A percentile compares a stretch with the other conserved stretches of the same genome.
Conservation (phyloP, 2,113 vertebrate genomes). For the Rissa tridactyla region DNA sequence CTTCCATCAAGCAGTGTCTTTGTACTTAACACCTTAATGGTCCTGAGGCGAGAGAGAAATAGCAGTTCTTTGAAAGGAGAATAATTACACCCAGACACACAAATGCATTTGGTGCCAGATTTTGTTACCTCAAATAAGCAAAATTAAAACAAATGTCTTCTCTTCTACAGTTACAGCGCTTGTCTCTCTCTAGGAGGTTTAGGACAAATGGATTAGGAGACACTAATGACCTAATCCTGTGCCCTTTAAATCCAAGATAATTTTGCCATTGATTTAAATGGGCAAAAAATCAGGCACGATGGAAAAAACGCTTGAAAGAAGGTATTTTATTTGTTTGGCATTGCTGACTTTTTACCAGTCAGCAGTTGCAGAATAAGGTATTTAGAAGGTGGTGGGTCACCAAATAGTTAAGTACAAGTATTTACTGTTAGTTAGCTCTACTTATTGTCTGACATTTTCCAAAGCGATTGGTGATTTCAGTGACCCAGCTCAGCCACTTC, state of each 20-base stretch:
- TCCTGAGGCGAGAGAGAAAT: slow-evolving; percentile 62
- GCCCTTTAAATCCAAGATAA: slow-evolving; percentile 22
- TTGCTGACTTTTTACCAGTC: neutral
- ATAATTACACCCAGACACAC: slow-evolving; percentile 75
- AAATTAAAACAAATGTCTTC: slow-evolving; percentile 77
- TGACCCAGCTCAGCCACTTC: neutral
- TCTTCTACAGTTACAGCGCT: slow-evolving; percentile 71
- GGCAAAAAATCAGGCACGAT: neutral
- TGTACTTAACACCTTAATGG: slow-evolving; percentile 81
- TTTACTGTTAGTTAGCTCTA: neutral
- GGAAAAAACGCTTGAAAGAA: neutral
- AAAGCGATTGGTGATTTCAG: neutral
- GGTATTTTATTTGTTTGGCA: neutral
- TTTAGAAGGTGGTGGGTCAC: neutral
- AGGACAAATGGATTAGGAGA: slow-evolving; percentile 56
- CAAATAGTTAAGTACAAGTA: neutral
- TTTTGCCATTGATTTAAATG: neutral
- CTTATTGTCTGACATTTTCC: neutral
- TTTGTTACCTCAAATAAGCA: slow-evolving; percentile 77
- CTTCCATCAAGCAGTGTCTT: slow-evolving; percentile 67
- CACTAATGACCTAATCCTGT: slow-evolving; percentile 24
- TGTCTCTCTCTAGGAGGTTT: slow-evolving; percentile 44
- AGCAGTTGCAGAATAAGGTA: neutral
- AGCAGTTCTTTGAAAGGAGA: slow-evolving; percentile 63
- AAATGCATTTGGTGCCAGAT: slow-evolving; percentile 79